Evolutionary conservation across 1,140 invertebrate genomes (phyloP), one percentile per base, ranked within the genome.

Genomic region (Aphelinus certus): DNA sequence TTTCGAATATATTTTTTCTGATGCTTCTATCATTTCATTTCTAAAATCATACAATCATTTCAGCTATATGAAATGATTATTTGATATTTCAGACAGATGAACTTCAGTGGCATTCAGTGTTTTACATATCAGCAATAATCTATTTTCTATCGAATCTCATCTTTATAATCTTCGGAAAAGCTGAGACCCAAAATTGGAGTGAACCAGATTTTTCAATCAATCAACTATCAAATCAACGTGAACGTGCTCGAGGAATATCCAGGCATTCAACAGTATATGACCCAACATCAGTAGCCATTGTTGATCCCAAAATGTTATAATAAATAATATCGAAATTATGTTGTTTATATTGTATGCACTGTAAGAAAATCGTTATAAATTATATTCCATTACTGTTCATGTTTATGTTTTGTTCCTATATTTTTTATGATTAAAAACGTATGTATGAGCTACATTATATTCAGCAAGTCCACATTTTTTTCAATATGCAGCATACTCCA

Each of bases 81-180:
- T 64, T 64, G 49, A 64, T 66, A 42, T 60, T 48, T 2, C 69
- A 71, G 69, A 71, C 48, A 45, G 55, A 62, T 7, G 58, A 5
- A 1, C 76, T 79, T 9, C 87, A 89, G 58, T 92, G 91, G 91
- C 84, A 87, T 55, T 84, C 83, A 0, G 88, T 92, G 6, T 92
- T 92, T 80, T 92, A 88, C 76, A 81, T 92, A 9, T 82, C 89
- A 0, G 85, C 89, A 3, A 82, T 75, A 0, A 83, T 92, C 5
- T 91, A 90, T 75, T 78, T 89, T 2, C 3, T 88, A 9, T 87
- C 89, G 7, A 90, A 89, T 62, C 79, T 89, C 3, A 51, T 91
- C 3, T 92, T 89, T 65, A 56, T 89, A 7, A 66, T 91, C 3
- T 88, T 83, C 70, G 86, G 87, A 0, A 77, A 77, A 53, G 87